Evolutionary conservation across 2,113 vertebrate species (phyloP), one percentile per base, ranked within the genome.

Genomic region (Theristicus caerulescens): DNA sequence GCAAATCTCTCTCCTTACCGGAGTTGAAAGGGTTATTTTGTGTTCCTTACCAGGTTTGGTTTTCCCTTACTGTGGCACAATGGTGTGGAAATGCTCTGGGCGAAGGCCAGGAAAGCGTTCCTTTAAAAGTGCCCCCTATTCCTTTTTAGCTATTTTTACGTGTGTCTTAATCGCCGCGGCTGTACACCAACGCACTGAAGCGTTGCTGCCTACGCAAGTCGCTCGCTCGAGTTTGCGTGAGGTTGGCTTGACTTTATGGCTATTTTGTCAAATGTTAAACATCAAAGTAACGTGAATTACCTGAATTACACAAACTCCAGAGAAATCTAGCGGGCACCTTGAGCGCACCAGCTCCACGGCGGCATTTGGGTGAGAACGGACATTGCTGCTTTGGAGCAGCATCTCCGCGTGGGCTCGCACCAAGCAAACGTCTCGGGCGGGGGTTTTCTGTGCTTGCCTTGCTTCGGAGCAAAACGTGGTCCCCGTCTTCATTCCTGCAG

Each of bases 201-300:
- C 1, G 1, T 16, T 29, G 18, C 49, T 20, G 21, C 57, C 29
- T 7, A 1, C 4, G 2, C 57, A 4, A 27, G 10, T 32, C 2
- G 1, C 52, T 46, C 24, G 0, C 49, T 59, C 1, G 3, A 29
- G 22, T 38, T n/a, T 38, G 36, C 6, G 2, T 16, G 69, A 76
- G 29, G 12, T 20, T 40, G 13, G 20, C 52, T 78, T 82, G 52
- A 9, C n/a, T 34, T 31, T 7, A 16, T 2, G 26, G 59, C 34
- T 42, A 6, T 25, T 36, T 54, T 32, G 17, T 27, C 44, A 58
- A 51, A 46, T 2, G 8, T 22, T 54, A 18, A 31, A 42, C 3
- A 6, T 47, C 7, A 3, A 44, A 34, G 44, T 44, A 47, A 25
- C 11, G 54, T 9, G 12, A 40, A 20, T n/a, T 47, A 21, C 54